Conservation (phyloP, 1,140 invertebrate species). For the Neocloeon triangulifer region DNA sequence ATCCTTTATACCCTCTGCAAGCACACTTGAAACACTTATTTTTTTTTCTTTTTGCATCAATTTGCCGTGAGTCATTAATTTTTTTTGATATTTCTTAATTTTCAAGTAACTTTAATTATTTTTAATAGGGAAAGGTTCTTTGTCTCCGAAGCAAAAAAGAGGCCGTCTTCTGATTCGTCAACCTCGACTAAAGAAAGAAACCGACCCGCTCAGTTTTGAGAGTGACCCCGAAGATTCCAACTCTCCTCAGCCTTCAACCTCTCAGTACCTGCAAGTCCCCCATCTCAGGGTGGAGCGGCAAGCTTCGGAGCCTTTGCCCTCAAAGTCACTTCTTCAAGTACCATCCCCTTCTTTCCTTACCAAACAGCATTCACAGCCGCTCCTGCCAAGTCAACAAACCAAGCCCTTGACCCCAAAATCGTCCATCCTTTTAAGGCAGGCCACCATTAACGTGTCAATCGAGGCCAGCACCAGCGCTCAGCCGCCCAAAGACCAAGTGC, state of each 20-base stretch:
- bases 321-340: slow-evolving; percentile 22
- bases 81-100: too few species aligned
- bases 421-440: too few species aligned
- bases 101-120: too few species aligned
- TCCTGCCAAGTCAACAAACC: slow-evolving; percentile 25
- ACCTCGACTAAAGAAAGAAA: slow-evolving; percentile 35
- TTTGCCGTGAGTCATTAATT: too few species aligned
- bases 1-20: too few species aligned
- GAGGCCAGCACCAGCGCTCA: too few species aligned
- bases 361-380: slow-evolving; percentile 40
- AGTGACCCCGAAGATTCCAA: slow-evolving; percentile 3
- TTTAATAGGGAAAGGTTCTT: too few species aligned
- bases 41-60: too few species aligned
- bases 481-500: too few species aligned
- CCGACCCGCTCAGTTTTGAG: slow-evolving; percentile 17
- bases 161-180: slow-evolving; percentile 36
- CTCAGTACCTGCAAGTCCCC: slow-evolving; percentile 18
- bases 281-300: slow-evolving; percentile 28
- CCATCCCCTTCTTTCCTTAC: slow-evolving; percentile 28
- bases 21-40: too few species aligned
- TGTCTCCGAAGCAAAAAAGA: slow-evolving; percentile 21
- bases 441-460: too few species aligned
- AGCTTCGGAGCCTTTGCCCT: slow-evolving; percentile 27
- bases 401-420: too few species aligned
- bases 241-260: slow-evolving; percentile 9